Base-by-base conservation (phyloP, 2,888 invertebrate genomes). In the Cephus nigrinus region DNA sequence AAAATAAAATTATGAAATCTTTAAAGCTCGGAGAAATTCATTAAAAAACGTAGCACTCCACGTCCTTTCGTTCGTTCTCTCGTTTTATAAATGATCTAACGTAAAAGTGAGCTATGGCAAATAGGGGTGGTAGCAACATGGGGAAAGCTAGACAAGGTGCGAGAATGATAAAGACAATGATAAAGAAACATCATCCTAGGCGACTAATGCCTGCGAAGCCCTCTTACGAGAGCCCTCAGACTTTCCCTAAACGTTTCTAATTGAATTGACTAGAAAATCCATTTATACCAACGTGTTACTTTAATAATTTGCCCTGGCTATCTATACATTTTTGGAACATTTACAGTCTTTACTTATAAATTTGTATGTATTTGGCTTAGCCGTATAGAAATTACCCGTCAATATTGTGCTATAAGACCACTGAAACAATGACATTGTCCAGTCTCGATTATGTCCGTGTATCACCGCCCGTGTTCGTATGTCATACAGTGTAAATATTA, bases 211-310 rank as follows among this genome's bases (percentile, higher is more conserved):
- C 55, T 55, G 55, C 9, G 55, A 55, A 23, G 23, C 55, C 9
- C 55, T 55, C 55, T 55, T 23, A 2, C 23, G 55, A 55, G 55
- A 55, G 23, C 55, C 55, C 55, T 9, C 55, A 23, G 55, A 9
- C 55, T 55, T 55, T 55, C 23, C 55, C 55, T 55, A 55, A 55
- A 55, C 55, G 23, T 55, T 55, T 55, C 55, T 55, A 33, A 71
- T 71, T 33, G 84, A 88, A 88, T 88, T 87, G 88, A 88, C 88
- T 88, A 88, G 82, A 88, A 88, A 88, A 85, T 85, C 78, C 85
- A 84, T 78, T 32, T 75, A 78, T 78, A 78, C 78, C 78, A 76
- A 78, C 78, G 75, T 78, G 78, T 78, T 76, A 78, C 78, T 78
- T 78, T 78, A 78, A 78, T 78, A 78, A 78, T 76, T 78, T 76